phyloP scores from a whole-genome alignment of 2,888 invertebrate species.

The Platypus cylindrus region DNA sequence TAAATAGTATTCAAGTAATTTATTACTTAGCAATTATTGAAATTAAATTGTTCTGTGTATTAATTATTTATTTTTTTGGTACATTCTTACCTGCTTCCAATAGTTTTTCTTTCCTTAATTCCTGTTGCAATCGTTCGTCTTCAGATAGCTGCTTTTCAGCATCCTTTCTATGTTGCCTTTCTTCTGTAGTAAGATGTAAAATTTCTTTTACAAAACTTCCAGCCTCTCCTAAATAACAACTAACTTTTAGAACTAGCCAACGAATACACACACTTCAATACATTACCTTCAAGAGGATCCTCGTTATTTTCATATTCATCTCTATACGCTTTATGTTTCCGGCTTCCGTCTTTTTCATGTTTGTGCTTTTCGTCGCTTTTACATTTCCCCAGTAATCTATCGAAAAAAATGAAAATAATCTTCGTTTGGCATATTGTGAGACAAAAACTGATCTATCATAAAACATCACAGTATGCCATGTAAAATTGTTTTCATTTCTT shows the following conservation, averaged over 20 bases:
- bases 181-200: slow-evolving; percentile 32
- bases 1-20: too few relatives aligned
- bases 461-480: neutral
- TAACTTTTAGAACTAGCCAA: neutral
- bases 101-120: slow-evolving; percentile 52
- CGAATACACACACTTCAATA: neutral
- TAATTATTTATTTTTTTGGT: too few relatives aligned
- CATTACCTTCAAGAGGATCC: slow-evolving; percentile 25
- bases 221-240: slow-evolving; percentile 26
- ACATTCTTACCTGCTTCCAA: slow-evolving; percentile 49
- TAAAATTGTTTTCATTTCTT: neutral
- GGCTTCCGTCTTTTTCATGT: slow-evolving; percentile 20
- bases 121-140: slow-evolving; percentile 33
- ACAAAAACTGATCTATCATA: neutral
- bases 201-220: slow-evolving; percentile 36
- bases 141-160: slow-evolving; percentile 28
- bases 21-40: too few relatives aligned
- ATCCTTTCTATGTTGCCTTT: slow-evolving; percentile 30
- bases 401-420: slow-evolving; percentile 9
- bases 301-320: slow-evolving; percentile 24
- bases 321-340: slow-evolving; percentile 22
- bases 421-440: slow-evolving; percentile 8
- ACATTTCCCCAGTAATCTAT: slow-evolving; percentile 13
- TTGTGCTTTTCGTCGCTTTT: slow-evolving; percentile 44
- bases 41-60: too few relatives aligned